Evolutionary conservation across 2,888 invertebrate genomes (phyloP).

Genomic region (Cylindroiulus punctatus): DNA sequence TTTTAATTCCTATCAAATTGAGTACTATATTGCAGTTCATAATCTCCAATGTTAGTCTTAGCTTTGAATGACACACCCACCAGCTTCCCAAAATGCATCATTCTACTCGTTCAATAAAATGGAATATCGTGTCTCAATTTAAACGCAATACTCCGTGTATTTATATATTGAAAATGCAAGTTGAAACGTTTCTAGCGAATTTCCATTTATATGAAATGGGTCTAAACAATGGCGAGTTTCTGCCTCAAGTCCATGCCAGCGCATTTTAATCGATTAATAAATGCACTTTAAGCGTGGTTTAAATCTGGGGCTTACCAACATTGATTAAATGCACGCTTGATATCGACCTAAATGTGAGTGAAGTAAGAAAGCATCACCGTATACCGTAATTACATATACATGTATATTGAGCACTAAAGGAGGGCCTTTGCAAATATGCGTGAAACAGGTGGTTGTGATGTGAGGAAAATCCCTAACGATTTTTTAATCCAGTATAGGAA

Average conservation of each 20-base stretch:
- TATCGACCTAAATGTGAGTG: background rate
- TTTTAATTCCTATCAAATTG: too few relatives aligned
- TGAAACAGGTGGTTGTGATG: background rate
- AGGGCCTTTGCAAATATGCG: background rate
- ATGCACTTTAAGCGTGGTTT: background rate
- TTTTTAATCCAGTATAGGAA: too few relatives aligned
- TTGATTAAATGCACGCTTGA: background rate
- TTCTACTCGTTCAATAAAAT: background rate
- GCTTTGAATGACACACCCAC: background rate
- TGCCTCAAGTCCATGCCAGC: background rate
- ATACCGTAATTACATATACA: background rate
- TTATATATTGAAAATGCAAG: background rate
- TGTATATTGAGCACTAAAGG: background rate
- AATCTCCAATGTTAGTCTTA: background rate
- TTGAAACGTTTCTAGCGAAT: background rate
- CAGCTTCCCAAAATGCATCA: background rate
- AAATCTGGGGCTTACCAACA: background rate
- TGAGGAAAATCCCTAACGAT: background rate
- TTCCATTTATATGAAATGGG: background rate
- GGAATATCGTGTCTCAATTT: slow-evolving; percentile 22
- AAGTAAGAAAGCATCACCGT: background rate
- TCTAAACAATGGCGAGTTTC: background rate
- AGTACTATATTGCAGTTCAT: background rate
- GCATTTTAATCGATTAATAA: slow-evolving; percentile 4
- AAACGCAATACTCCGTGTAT: background rate